phyloP scores from a whole-genome alignment of 2,888 invertebrate species.

The Hermaeophaga mercurialis region DNA sequence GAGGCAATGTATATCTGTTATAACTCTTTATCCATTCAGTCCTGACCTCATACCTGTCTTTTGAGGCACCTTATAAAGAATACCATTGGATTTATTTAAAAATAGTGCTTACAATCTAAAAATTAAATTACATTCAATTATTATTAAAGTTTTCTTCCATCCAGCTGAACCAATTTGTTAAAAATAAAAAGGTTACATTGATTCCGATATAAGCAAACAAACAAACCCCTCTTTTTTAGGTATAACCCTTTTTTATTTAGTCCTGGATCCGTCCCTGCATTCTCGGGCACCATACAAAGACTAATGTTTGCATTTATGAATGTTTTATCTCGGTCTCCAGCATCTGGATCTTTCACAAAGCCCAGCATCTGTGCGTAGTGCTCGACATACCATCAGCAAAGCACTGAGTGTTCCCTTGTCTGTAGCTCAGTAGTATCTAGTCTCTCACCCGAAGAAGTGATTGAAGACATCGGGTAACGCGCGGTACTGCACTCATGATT shows the following conservation, averaged over 20 bases:
- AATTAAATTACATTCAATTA: too few relatives aligned
- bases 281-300: constrained; percentile 19
- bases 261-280: constrained; percentile 7
- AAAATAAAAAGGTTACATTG: not conserved
- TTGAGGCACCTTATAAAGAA: too few relatives aligned
- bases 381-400: constrained; percentile 14
- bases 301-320: constrained; percentile 25
- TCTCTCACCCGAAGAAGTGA: constrained; percentile 25
- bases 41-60: too few relatives aligned
- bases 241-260: not conserved
- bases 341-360: constrained; percentile 33
- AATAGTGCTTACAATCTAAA: too few relatives aligned
- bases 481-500: constrained; percentile 34
- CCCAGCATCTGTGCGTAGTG: constrained; percentile 28
- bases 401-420: constrained; percentile 29
- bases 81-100: too few relatives aligned
- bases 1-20: too few relatives aligned
- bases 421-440: constrained; percentile 28
- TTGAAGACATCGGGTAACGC: constrained; percentile 39
- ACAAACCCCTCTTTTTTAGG: not conserved
- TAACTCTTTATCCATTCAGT: too few relatives aligned
- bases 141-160: too few relatives aligned
- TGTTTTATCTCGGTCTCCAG: constrained; percentile 21
- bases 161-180: too few relatives aligned
- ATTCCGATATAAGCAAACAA: not conserved